Conservation (phyloP, 2,113 vertebrate species). For the Lagopus leucura region DNA sequence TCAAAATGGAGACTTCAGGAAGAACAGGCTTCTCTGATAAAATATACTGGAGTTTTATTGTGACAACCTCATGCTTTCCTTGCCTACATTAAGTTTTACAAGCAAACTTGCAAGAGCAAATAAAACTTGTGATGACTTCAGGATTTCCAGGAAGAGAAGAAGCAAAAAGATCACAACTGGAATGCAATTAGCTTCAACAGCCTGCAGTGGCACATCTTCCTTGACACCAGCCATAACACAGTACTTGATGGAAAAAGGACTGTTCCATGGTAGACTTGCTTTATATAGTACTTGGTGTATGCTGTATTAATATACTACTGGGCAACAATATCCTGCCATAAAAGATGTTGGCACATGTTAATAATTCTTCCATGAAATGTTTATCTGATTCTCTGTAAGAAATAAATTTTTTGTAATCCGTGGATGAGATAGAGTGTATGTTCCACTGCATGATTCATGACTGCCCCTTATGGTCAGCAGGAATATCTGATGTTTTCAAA, state of each 20-base stretch:
- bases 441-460: slow-evolving; percentile 15
- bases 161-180: neutral
- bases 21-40: neutral
- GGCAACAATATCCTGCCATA: neutral
- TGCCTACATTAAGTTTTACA: neutral
- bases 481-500: neutral
- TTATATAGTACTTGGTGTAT: neutral
- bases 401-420: neutral
- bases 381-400: neutral
- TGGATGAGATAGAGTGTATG: neutral
- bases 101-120: neutral
- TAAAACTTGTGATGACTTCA: neutral
- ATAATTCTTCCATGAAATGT: neutral
- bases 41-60: neutral
- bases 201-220: neutral
- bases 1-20: neutral
- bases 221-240: neutral
- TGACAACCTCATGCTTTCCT: neutral
- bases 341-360: neutral
- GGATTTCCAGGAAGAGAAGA: neutral
- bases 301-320: neutral
- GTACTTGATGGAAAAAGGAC: neutral
- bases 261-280: neutral
- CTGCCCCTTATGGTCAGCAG: neutral
- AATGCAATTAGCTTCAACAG: neutral